Conservation (phyloP, 2,113 vertebrate genomes). For the Xyliphius kryptos region DNA sequence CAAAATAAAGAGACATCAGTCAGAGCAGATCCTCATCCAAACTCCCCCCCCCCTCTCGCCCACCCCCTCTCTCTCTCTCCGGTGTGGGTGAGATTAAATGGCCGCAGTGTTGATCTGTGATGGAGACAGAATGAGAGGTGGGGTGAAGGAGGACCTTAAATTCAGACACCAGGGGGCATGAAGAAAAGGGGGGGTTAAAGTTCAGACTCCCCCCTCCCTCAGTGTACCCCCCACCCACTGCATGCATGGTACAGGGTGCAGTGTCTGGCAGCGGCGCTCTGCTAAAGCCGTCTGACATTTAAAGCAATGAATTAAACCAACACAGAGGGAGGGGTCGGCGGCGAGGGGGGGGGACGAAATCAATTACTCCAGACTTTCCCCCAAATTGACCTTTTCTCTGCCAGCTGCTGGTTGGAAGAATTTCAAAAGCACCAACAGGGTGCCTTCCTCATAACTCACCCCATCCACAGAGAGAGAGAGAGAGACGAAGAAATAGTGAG, state of each 20-base stretch:
- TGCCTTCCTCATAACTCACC: conserved; percentile 12
- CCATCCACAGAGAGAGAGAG: conserved; percentile 4
- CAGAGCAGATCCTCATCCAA: too few species aligned
- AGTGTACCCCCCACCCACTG: not conserved
- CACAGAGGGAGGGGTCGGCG: not conserved
- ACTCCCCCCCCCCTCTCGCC: too few species aligned
- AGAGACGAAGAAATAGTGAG: conserved; percentile 7
- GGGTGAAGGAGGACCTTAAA: not conserved
- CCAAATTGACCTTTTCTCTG: conserved; percentile 61
- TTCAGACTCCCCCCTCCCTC: conserved; percentile 8
- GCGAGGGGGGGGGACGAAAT: conserved; percentile 16
- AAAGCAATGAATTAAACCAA: conserved; percentile 40
- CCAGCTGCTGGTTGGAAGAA: conserved; percentile 39
- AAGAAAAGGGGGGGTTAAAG: conserved; percentile 56
- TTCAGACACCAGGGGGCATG: conserved; percentile 50
- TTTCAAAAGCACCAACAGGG: conserved; percentile 36
- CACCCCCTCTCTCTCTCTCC: too few species aligned
- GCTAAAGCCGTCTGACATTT: conserved; percentile 43
- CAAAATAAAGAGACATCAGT: too few species aligned
- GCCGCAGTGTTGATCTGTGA: conserved; percentile 1
- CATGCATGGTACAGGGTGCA: conserved; percentile 18
- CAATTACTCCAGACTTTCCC: conserved; percentile 47
- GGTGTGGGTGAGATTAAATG: too few species aligned
- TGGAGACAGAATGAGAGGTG: not conserved
- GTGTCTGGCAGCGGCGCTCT: conserved; percentile 13